These are phyloP conservation scores for Romanogobio albipinnatus DNA, from an alignment of 2,113 vertebrate species.

Conservation along the genomic window DNA sequence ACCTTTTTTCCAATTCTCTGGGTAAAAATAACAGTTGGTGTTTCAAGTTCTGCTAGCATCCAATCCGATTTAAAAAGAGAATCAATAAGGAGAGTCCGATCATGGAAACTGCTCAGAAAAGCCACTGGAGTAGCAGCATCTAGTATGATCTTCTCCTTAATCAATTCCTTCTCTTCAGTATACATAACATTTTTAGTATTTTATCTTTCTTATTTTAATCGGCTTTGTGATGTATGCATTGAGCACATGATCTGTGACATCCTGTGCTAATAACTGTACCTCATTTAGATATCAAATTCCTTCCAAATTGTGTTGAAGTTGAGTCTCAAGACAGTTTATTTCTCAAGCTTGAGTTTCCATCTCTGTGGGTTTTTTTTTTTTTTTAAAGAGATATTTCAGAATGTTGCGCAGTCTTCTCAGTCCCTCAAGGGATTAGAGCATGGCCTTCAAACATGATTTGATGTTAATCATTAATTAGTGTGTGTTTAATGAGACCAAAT, in stretches of 20 bases:
- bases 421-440: constrained; percentile 42
- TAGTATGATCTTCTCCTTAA: not conserved
- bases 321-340: not conserved
- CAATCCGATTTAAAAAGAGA: not conserved
- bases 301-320: not conserved
- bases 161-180: not conserved
- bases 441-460: constrained; percentile 50
- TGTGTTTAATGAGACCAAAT: constrained; percentile 57
- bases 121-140: not conserved
- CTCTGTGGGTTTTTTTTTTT: not conserved
- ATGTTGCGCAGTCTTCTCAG: constrained; percentile 11
- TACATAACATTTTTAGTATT: not conserved
- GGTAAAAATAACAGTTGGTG: not conserved
- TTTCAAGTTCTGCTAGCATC: not conserved
- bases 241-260: not conserved
- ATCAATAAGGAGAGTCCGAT: not conserved
- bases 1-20: not conserved
- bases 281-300: constrained; percentile 4
- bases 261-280: not conserved
- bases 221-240: not conserved
- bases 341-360: not conserved
- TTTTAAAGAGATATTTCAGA: constrained; percentile 34
- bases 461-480: constrained; percentile 57
- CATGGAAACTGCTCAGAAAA: not conserved
- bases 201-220: not conserved